Base-by-base conservation (phyloP, 2,113 vertebrate species). In the Grallaria varia region DNA sequence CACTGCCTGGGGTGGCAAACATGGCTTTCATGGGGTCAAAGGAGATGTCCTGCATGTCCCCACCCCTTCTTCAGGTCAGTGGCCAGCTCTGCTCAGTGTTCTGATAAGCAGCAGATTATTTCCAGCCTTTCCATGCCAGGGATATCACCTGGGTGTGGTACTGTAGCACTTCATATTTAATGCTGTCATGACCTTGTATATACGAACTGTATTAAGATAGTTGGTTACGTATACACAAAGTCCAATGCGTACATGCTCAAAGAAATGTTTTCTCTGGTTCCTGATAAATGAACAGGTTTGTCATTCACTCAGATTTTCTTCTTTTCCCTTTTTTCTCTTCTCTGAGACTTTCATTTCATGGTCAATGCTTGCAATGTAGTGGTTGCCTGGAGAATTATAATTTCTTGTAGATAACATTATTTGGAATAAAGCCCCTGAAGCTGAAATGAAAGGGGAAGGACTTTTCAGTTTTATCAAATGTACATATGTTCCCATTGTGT, bases 31-130 rank as follows among this genome's bases (percentile, higher is more conserved):
- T 3, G 5, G 20, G 28, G 20, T 69, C 56, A 69, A 8, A 67
- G 50, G n/a, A 92, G 25, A 42, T 0, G 0, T 66, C 8, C 1
- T 86, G 25, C 42, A 77, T 14, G 12, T 67, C 42, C n/a, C 16
- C 33, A 40, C 9, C 4, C 11, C 19, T 91, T 37, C 20, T 85
- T 81, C 56, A 82, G 58, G 25, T 50, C 68, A 83, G 20, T 39
- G 40, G 67, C 50, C 40, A 66, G 22, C 33, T 30, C 56, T 83
- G 25, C 67, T 77, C 50, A 58, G 83, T 84, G 44, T 30, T 90
- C 84, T 80, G 78, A 87, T 86, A 92, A 88, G 20, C 21, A 90
- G 35, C 42, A 90, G 75, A 27, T 93, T 77, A 71, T 88, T 87
- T 93, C 42, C 45, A 93, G 67, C 23, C 18, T 91, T 78, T 76